phyloP scores from a whole-genome alignment of 2,888 invertebrate species.

The Drosophila villosipedis region DNA sequence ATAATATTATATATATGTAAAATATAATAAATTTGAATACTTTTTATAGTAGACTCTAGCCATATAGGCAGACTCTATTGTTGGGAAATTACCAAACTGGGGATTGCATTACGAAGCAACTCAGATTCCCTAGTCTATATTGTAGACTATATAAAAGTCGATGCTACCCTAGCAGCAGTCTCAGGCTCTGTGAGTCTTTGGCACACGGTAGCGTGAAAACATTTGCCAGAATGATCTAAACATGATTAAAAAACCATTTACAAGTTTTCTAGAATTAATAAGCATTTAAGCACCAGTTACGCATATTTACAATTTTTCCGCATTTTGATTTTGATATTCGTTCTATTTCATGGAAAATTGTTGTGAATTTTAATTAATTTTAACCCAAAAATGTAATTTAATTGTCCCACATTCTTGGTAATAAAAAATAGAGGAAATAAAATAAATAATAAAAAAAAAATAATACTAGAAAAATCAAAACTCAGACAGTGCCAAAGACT shows the following conservation, averaged over 20 bases:
- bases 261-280: conserved; percentile 57
- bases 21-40: not conserved
- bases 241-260: conserved; percentile 58
- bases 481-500: conserved; percentile 43
- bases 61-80: not conserved
- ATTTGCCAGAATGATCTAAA: conserved; percentile 55
- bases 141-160: conserved; percentile 31
- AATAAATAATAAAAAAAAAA: not conserved
- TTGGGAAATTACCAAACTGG: not conserved
- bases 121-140: not conserved
- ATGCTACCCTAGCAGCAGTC: conserved; percentile 20
- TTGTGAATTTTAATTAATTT: conserved; percentile 52
- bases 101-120: not conserved
- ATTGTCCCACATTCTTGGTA: conserved; percentile 28
- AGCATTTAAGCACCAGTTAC: conserved; percentile 52
- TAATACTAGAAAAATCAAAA: conserved; percentile 7
- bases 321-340: conserved; percentile 28
- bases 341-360: conserved; percentile 25
- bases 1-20: not conserved
- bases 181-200: not conserved
- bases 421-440: conserved; percentile 5
- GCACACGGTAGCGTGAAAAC: conserved; percentile 57
- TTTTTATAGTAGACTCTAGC: no score
- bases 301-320: conserved; percentile 42
- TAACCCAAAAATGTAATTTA: conserved; percentile 46